Conservation (phyloP, 2,113 vertebrate species). For the Electrona antarctica region DNA sequence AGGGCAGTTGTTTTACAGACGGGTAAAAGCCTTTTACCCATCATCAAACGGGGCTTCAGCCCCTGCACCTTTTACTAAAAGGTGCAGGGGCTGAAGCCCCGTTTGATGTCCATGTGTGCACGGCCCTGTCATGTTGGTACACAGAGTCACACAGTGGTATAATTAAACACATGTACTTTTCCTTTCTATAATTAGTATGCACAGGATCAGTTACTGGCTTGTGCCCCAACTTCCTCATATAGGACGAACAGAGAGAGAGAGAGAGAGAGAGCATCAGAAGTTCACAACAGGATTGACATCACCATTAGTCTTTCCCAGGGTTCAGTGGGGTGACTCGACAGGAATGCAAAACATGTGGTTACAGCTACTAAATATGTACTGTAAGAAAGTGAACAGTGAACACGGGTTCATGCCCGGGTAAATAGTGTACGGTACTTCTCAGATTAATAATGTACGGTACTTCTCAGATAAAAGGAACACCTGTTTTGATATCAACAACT, state of each 20-base stretch:
- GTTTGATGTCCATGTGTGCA: too few species aligned
- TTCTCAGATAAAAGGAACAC: constrained; percentile 14
- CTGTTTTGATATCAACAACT: not conserved
- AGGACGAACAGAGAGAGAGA: not conserved
- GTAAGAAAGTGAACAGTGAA: not conserved
- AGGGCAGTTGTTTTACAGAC: too few species aligned
- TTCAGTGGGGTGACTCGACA: constrained; percentile 22
- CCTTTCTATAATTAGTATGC: constrained; percentile 51
- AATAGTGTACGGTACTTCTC: not conserved
- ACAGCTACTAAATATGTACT: constrained; percentile 11
- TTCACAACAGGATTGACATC: constrained; percentile 1
- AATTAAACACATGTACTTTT: not conserved
- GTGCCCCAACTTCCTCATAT: constrained; percentile 16
- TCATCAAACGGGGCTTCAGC: too few species aligned
- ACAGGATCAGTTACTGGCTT: constrained; percentile 58
- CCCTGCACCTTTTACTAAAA: too few species aligned
- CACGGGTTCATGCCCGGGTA: too few species aligned
- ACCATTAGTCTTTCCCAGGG: constrained; percentile 13
- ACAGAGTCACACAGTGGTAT: constrained; percentile 2
- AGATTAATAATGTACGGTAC: not conserved
- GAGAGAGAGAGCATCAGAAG: constrained; percentile 4
- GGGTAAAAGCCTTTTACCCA: too few species aligned
- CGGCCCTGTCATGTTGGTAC: constrained; percentile 8
- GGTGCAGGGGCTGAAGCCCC: too few species aligned
- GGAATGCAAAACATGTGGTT: constrained; percentile 1